Base-by-base conservation (phyloP, 1,140 invertebrate species). In the Calliopsis andreniformis region DNA sequence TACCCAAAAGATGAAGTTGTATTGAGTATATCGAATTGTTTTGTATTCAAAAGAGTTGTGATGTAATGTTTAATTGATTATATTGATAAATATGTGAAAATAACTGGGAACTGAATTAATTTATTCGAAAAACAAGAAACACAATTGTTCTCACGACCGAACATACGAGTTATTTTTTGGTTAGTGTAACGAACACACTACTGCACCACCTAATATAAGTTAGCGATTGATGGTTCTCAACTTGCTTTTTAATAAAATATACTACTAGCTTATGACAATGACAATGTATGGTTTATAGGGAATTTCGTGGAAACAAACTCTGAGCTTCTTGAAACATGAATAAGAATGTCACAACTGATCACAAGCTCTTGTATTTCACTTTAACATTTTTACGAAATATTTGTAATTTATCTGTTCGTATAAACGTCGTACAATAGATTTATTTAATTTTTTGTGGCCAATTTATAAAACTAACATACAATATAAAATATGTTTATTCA, bases 181-280 rank as follows among this genome's bases (percentile, higher is more conserved):
- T 75, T 67, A 56, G 47, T 8, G 2, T 25, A 43, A 35, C 4
- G 12, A 59, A 28, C 45, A 45, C 32, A 16, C 12, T 16, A 16
- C 39, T 10, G 6, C 25, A 63, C 35, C 35, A 39, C 4, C 35
- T 39, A 39, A 39, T 3, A n/a, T 61, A n/a, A 8, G 25, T 45
- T 6, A 12, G 2, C 49, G 14, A n/a, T 35, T n/a, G 18, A 56
- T n/a, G 51, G 63, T 47, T 75, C 62, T 75, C 71, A 75, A 75
- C 51, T 55, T 30, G 4, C 1, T 14, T 30, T 51, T 7, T 39
- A 18, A 2, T 14, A 63, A 51, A 20, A n/a, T 16, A 1, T 39
- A 16, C n/a, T 20, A 39, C 23, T n/a, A n/a, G n/a, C n/a, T n/a
- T n/a, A 23, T 3, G 14, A 10, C 28, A 45, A 28, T 1, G 16